These are phyloP conservation scores for Seriola rivoliana DNA, from an alignment of 2,113 vertebrate species.

Conservation along the genomic window DNA sequence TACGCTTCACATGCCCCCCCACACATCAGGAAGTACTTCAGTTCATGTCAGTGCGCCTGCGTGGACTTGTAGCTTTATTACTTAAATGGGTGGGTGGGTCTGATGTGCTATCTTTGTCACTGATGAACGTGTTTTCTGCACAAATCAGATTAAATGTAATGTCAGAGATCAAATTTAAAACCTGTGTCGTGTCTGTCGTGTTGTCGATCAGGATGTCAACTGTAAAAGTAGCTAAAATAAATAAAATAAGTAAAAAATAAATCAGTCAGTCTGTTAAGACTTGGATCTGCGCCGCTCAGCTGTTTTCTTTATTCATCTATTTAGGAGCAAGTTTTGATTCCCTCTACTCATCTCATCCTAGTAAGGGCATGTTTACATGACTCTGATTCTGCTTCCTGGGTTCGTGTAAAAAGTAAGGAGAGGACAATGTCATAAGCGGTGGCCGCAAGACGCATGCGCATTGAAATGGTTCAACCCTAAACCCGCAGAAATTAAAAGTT, in stretches of 20 bases:
- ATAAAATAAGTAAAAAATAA: not conserved
- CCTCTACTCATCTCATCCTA: not conserved
- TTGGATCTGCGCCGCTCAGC: not conserved
- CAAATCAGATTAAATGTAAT: not conserved
- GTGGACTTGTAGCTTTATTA: not conserved
- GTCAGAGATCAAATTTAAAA: not conserved
- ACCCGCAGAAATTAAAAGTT: no score
- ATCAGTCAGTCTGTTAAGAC: not conserved
- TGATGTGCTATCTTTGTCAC: not conserved
- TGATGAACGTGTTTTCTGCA: not conserved
- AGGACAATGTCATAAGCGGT: not conserved
- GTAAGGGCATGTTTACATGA: constrained; percentile 55
- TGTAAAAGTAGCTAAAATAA: no score
- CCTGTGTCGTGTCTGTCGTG: no score
- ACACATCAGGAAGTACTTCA: constrained; percentile 29
- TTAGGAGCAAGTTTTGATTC: no score
- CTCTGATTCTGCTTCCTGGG: constrained; percentile 51
- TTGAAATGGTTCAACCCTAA: not conserved
- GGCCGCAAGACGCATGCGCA: not conserved
- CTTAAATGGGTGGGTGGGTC: not conserved
- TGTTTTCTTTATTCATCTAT: not conserved
- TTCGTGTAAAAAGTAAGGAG: not conserved
- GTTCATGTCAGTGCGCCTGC: constrained; percentile 33
- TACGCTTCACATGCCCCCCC: not conserved
- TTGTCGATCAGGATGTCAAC: not conserved